A percentile compares a stretch with the other conserved stretches of the same genome.
phyloP scores from a whole-genome alignment of 2,113 vertebrate species.

The Turnix velox region DNA sequence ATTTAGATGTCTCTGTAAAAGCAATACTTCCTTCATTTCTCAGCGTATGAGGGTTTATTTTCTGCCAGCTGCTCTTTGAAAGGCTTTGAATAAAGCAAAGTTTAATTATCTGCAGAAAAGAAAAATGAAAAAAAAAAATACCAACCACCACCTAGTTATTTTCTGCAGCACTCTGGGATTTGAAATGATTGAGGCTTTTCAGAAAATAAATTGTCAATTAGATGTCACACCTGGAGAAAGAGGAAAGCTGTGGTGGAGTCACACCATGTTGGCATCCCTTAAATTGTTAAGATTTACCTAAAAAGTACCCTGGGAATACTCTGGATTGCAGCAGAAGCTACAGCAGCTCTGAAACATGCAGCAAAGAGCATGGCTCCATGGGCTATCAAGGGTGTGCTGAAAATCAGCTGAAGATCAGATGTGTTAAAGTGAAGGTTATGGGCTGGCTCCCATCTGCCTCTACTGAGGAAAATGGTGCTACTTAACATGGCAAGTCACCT shows the following conservation, averaged over 20 bases:
- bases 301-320: neutral
- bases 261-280: neutral
- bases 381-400: neutral
- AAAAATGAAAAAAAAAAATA: neutral
- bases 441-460: neutral
- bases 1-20: conserved; percentile 37
- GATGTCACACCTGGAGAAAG: neutral
- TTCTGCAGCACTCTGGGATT: neutral
- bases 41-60: conserved; percentile 15
- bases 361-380: neutral
- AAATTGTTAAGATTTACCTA: neutral
- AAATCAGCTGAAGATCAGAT: neutral
- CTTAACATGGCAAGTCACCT: neutral
- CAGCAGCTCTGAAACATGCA: neutral
- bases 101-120: conserved; percentile 42
- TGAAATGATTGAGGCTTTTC: conserved; percentile 22
- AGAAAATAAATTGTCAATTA: conserved; percentile 19
- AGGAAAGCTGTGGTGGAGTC: neutral
- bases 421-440: neutral
- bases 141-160: neutral
- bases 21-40: conserved; percentile 3
- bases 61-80: conserved; percentile 47
- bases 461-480: neutral
- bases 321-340: neutral
- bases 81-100: conserved; percentile 32